A percentile compares a stretch with the other conserved stretches of the same genome.
phyloP scores from a whole-genome alignment of 1,140 invertebrate genomes.

The Argopecten irradians region DNA sequence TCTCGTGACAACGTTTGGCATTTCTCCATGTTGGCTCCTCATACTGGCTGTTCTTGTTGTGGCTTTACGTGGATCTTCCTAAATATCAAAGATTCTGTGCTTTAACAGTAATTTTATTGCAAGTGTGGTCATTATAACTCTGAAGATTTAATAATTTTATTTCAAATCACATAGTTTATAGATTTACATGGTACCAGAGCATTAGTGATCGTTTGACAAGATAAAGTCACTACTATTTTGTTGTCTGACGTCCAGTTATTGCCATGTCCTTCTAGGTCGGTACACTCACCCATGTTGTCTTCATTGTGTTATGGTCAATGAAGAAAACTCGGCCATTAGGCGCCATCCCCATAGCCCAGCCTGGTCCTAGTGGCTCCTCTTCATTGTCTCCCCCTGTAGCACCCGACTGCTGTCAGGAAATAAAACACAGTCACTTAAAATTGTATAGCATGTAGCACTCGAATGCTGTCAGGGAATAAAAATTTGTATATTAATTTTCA shows the following conservation, averaged over 20 bases:
- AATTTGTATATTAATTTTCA: no score
- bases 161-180: neutral
- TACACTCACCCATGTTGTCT: conserved; percentile 89
- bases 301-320: conserved; percentile 95
- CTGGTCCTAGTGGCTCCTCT: conserved; percentile 85
- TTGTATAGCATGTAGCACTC: no score
- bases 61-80: conserved; percentile 71
- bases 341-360: conserved; percentile 98
- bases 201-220: neutral
- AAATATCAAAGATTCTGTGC: conserved; percentile 10
- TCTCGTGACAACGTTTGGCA: conserved; percentile 60
- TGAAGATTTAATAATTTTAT: no score
- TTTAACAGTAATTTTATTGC: neutral
- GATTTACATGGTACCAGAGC: neutral
- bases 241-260: no score
- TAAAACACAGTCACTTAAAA: no score
- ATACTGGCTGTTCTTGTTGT: conserved; percentile 50
- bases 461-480: no score
- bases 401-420: neutral
- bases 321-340: conserved; percentile 97
- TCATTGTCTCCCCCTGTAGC: conserved; percentile 38
- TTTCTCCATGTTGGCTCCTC: conserved; percentile 40
- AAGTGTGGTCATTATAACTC: no score
- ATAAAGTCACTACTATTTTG: neutral
- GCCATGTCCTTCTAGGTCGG: neutral